Evolutionary conservation across 2,888 invertebrate genomes (phyloP).

Genomic region (Stomorhina lunata): DNA sequence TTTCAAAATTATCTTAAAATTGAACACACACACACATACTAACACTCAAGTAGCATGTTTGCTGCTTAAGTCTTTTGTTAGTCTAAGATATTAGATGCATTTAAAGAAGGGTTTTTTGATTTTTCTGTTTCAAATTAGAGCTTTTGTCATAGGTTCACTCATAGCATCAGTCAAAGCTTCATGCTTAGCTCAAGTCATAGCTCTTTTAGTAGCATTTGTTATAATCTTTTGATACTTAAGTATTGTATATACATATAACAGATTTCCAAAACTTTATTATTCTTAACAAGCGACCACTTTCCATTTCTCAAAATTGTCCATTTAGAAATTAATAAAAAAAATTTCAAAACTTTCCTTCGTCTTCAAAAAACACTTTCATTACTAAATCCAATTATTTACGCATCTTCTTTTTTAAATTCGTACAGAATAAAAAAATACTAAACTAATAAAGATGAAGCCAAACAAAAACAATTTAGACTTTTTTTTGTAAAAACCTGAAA

Average conservation of each 20-base stretch:
- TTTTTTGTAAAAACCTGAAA: constrained; percentile 62
- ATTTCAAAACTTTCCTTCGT: constrained; percentile 39
- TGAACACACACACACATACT: not conserved
- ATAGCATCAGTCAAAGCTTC: too few relatives aligned
- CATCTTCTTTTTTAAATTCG: constrained; percentile 3
- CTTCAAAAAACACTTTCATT: constrained; percentile 48
- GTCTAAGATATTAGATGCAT: not conserved
- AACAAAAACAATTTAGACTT: constrained; percentile 63
- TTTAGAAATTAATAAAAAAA: not conserved
- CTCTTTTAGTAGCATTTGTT: too few relatives aligned
- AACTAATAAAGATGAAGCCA: constrained; percentile 8
- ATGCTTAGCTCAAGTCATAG: too few relatives aligned
- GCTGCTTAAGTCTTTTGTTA: constrained; percentile 19
- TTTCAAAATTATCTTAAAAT: not conserved
- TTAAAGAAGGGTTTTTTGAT: not conserved
- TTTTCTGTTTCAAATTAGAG: too few relatives aligned
- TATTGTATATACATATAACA: too few relatives aligned
- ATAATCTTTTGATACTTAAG: too few relatives aligned
- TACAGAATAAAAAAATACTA: constrained; percentile 9
- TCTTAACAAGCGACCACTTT: not conserved
- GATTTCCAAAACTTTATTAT: constrained; percentile 28
- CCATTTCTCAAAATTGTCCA: too few relatives aligned
- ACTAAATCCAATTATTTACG: constrained; percentile 18
- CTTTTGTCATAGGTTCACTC: too few relatives aligned
- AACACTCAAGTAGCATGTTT: constrained; percentile 2